Evolutionary conservation across 2,888 invertebrate genomes (phyloP), one percentile per base, ranked within the genome.

Genomic region (Pyralis farinalis): DNA sequence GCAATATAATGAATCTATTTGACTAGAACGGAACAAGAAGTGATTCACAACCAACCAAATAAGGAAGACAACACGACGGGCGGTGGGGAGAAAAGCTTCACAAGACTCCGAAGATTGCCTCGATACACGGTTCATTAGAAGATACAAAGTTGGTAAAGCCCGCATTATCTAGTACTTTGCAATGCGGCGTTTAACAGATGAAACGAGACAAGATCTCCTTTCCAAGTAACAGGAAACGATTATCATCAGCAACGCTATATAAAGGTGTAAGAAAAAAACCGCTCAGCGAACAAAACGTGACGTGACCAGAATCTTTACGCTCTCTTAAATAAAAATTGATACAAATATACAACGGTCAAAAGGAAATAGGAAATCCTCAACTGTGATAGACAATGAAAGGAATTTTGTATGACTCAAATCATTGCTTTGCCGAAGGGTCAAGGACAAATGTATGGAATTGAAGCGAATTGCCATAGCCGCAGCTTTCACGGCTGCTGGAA

Each of bases 401-500:
- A 37, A 37, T 25, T 35, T 16, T 10, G n/a, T 27, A 32, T 39
- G 37, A 10, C 16, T 36, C 12, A 32, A 33, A n/a, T 7, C 1
- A 32, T 38, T 40, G 25, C 36, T 27, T 22, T 21, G 11, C 10
- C 11, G n/a, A 34, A 39, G 33, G 16, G 41, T 51, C 61, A 65
- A 68, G 69, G 67, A 47, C 56, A 62, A 53, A 58, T 50, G 46
- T 47, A 50, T 51, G 52, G 58, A 59, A 56, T 64, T 57, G 54
- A 65, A 64, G 62, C 58, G 59, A 67, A 69, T 66, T 62, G 57
- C 59, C 63, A 68, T 60, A 56, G 55, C 41, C 55, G 44, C 54
- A 68, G 69, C 70, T 76, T 72, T 76, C 68, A 64, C 56, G 55
- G 53, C 66, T 80, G 58, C 73, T 74, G 82, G 82, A 84, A 86